phyloP scores from a whole-genome alignment of 2,113 vertebrate genomes.

The Podocnemis expansa region DNA sequence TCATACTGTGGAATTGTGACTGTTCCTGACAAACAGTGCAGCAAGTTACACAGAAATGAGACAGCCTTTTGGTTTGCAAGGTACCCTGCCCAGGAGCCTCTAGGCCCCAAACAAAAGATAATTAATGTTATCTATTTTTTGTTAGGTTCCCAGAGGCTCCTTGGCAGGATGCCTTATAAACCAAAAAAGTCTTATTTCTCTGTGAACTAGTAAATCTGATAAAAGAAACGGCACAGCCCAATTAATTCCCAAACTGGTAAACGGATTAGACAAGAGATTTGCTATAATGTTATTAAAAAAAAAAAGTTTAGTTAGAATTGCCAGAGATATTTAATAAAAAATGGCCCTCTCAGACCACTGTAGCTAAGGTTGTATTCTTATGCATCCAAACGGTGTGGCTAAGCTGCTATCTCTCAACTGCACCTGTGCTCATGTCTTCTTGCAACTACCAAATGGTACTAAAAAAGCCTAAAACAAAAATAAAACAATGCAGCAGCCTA shows the following conservation, averaged over 20 bases:
- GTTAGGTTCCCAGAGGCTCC: no score
- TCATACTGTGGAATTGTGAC: not conserved
- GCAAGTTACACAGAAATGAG: constrained; percentile 7
- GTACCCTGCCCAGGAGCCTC: not conserved
- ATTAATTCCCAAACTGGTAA: not conserved
- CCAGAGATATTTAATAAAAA: not conserved
- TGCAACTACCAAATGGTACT: not conserved
- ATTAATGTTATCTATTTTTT: not conserved
- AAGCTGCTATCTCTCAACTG: not conserved
- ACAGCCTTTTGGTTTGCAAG: not conserved
- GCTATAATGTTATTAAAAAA: not conserved
- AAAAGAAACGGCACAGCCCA: not conserved
- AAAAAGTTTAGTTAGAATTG: not conserved
- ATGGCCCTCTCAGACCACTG: not conserved
- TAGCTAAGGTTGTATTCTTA: not conserved
- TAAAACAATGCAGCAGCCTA: not conserved
- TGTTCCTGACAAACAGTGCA: not conserved
- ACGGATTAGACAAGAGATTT: not conserved
- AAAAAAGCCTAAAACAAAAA: not conserved
- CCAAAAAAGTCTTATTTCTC: no score
- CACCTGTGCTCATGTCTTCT: not conserved
- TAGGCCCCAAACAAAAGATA: not conserved
- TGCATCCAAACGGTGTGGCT: not conserved
- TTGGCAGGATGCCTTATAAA: no score
- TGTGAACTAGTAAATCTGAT: not conserved